Evolutionary conservation across 2,113 vertebrate genomes (phyloP), one percentile per base, ranked within the genome.

Genomic region (Barbus barbus): DNA sequence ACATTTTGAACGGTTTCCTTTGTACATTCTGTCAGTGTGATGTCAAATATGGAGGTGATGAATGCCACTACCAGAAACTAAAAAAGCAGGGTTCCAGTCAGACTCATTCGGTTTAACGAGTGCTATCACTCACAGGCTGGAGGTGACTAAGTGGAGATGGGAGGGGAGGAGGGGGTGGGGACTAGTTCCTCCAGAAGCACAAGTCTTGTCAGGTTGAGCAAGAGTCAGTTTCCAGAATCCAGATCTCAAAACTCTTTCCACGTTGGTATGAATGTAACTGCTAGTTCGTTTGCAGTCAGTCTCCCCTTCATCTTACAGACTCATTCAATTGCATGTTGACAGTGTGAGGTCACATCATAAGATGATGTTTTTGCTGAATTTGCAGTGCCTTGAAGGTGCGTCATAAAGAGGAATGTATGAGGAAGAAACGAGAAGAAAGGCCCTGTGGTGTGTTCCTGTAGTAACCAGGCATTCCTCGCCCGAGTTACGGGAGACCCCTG

Each of bases 61-160:
- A 44, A 75, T 20, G 84, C 85, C 92, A 90, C 92, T 89, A 92
- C 92, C 88, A 85, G 89, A 93, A 93, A 92, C 90, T 46, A 26
- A 78, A 81, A 18, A 48, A 67, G 48, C 74, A 44, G 79, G 83
- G 28, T 83, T 88, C 91, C 83, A 81, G 88, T 88, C 75, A 13
- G 83, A 91, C 91, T 56, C 8, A 90, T 89, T 85, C 61, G 82
- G 77, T 26, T 78, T 38, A 72, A 56, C 24, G 58, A 18, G 28
- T 7, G 31, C 18, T 2, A 9, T 53, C 36, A 4, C n/a, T 36
- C 22, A 3, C 77, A 81, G 81, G 76, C 82, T 76, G 9, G 18
- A 71, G 61, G 78, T 74, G 44, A 63, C 4, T 80, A 24, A 41
- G 16, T 61, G 63, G 36, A 76, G 48, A 61, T 67, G 31, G 44